Evolutionary conservation across 2,113 vertebrate genomes (phyloP).

Genomic region (Urocolius indicus): DNA sequence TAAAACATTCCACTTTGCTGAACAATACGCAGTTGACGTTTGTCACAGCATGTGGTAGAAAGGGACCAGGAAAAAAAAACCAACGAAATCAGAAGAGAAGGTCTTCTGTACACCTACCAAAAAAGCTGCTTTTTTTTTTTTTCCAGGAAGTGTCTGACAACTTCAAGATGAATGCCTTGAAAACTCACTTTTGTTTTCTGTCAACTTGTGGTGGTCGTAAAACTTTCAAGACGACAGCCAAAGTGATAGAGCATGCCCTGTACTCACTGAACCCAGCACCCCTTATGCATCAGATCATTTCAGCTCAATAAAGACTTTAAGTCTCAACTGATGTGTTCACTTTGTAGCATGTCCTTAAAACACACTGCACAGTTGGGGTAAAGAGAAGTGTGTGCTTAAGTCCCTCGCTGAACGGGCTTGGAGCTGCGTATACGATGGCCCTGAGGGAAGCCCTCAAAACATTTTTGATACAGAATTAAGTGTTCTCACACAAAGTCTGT

Average conservation of each 20-base stretch:
- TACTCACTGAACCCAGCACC: background rate
- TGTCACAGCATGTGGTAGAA: constrained; percentile 17
- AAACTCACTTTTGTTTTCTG: background rate
- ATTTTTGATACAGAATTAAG: background rate
- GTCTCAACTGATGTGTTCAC: background rate
- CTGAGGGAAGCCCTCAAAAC: background rate
- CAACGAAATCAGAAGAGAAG: background rate
- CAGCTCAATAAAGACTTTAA: background rate
- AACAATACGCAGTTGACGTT: constrained; percentile 13
- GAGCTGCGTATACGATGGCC: background rate
- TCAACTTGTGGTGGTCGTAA: background rate
- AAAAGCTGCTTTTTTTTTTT: background rate
- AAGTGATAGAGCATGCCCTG: background rate
- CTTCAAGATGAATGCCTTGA: background rate
- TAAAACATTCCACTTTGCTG: constrained; percentile 8
- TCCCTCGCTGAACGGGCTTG: background rate
- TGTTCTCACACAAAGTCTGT: background rate
- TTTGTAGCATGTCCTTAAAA: background rate
- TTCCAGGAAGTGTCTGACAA: background rate
- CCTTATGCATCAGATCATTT: background rate
- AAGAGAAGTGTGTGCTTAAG: background rate
- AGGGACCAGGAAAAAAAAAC: background rate
- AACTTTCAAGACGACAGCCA: background rate
- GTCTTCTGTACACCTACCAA: background rate
- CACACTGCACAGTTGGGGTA: background rate